phyloP scores from a whole-genome alignment of 2,113 vertebrate species.

The Sylvietta virens region DNA sequence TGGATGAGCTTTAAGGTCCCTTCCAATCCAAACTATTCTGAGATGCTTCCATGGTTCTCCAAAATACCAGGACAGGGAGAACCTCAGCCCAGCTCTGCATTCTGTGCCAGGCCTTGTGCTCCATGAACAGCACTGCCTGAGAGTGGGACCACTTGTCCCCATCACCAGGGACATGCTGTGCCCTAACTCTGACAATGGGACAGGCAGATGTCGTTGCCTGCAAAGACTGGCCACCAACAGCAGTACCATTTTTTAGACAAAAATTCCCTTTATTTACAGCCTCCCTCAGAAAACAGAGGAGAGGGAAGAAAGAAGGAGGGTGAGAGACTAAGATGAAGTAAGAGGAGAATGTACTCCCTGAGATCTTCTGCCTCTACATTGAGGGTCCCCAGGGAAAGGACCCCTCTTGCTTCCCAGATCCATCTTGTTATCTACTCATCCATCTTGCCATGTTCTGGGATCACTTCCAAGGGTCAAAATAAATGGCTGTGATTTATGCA shows the following conservation, averaged over 20 bases:
- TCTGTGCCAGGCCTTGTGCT: neutral
- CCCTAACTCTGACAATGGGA: neutral
- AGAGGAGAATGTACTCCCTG: neutral
- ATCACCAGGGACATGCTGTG: accelerated
- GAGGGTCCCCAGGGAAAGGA: neutral
- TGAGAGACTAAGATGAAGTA: neutral
- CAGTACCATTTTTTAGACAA: neutral
- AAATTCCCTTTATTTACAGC: neutral
- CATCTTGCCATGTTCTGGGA: constrained; percentile 5
- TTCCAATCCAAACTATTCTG: neutral
- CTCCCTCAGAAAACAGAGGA: neutral
- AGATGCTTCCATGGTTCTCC: neutral
- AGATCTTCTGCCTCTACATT: neutral
- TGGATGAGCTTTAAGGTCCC: neutral
- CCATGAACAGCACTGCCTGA: neutral
- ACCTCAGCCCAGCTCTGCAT: neutral
- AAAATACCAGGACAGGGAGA: neutral
- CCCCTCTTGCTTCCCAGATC: neutral
- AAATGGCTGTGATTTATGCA: constrained; percentile 42
- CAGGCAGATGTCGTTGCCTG: neutral
- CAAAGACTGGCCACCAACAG: accelerated
- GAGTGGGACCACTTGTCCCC: neutral
- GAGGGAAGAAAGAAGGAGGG: neutral
- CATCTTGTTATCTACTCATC: constrained; percentile 20
- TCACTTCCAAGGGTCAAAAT: constrained; percentile 54